Base-by-base conservation (phyloP, 2,113 vertebrate genomes). In the Paradisaea rubra region DNA sequence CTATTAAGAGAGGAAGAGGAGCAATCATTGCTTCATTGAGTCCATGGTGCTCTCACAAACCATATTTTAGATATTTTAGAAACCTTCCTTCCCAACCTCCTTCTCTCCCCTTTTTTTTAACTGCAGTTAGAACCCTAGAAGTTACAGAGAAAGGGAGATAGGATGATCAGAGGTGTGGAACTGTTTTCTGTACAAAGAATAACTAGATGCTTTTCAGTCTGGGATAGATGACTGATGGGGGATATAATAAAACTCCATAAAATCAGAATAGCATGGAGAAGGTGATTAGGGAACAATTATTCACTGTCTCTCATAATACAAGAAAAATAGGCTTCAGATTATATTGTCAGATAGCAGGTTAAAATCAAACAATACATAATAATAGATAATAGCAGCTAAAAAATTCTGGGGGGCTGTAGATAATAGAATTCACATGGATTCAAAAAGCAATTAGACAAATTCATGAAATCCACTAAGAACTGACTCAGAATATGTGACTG, bases 251-350 rank as follows among this genome's bases (percentile, higher is more conserved):
- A 96, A 80, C 81, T 92, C 91, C 71, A 82, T 88, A 94, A 96
- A 96, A 79, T 80, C 85, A 88, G 79, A 91, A 74, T 77, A 93
- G 88, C 64, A 70, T 83, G 47, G 68, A 90, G 81, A 91, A 89
- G 71, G n/a, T 88, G 74, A 94, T 96, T 94, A 88, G 59, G 64
- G 50, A 96, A 88, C n/a, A 80, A 81, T 91, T 95, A 95, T 73
- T 96, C 88, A 81, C 76, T 87, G 66, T 77, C 74, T 94, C 28
- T 91, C 68, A 54, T 81, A 83, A 89, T 72, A 50, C 6, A 13
- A 73, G 76, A 86, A 95, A 84, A 95, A 79, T 69, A 41, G 81
- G 68, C 61, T 77, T 86, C 76, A 70, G 79, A 91, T 91, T 77
- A 70, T 93, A 88, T 93, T 94, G 82, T 93, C 71, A 93, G 63